Conservation (phyloP, 2,113 vertebrate species). For the Dipodomys ordii region DNA sequence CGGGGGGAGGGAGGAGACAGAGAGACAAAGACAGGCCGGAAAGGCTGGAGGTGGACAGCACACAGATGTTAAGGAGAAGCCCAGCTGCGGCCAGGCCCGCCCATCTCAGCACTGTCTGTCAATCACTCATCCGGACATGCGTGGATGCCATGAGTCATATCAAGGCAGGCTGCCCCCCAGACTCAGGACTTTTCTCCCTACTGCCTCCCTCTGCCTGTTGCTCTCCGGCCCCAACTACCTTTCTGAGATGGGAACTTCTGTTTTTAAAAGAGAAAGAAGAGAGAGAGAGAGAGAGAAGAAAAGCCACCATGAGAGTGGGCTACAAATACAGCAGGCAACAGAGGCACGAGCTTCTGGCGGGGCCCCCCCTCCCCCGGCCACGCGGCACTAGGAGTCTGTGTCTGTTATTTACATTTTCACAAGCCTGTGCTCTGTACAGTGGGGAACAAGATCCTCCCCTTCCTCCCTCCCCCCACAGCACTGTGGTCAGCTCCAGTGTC, state of each 20-base stretch:
- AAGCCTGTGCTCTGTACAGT: conserved; percentile 85
- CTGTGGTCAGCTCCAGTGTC: conserved; percentile 79
- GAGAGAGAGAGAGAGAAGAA: conserved; percentile 25
- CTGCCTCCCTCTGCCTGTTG: not conserved
- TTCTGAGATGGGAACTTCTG: conserved; percentile 34
- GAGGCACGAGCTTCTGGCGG: conserved; percentile 88
- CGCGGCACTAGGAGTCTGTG: conserved; percentile 87
- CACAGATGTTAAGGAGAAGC: not conserved
- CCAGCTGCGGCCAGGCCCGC: conserved; percentile 46
- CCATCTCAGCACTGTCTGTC: not conserved
- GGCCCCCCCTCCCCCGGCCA: conserved; percentile 78
- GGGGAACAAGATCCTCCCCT: conserved; percentile 8
- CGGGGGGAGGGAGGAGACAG: not conserved
- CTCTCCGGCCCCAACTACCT: conserved; percentile 5
- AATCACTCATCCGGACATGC: conserved; percentile 54
- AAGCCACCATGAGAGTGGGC: conserved; percentile 86
- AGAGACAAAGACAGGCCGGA: not conserved
- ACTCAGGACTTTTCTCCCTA: not conserved
- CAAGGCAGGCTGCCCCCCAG: not conserved
- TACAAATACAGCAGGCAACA: conserved; percentile 90
- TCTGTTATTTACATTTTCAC: conserved; percentile 95
- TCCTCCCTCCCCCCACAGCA: conserved; percentile 62
- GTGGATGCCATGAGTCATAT: not conserved
- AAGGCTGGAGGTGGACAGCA: not conserved
- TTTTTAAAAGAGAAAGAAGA: not conserved